phyloP scores from a whole-genome alignment of 1,140 invertebrate genomes.

The Drosophila equinoxialis region DNA sequence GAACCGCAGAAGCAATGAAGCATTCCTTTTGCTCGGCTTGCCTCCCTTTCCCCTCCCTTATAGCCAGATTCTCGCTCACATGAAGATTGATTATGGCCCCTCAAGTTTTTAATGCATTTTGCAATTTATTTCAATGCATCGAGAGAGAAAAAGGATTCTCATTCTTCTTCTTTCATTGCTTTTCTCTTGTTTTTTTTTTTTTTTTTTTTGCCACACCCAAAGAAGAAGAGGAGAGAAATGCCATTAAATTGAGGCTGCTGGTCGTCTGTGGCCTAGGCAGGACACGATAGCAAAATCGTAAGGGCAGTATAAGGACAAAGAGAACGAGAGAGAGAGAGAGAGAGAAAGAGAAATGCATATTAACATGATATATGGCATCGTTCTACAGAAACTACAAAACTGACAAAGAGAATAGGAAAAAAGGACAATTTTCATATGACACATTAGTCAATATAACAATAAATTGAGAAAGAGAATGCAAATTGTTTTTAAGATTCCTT shows the following conservation, averaged over 20 bases:
- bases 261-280: constrained; percentile 3
- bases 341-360: constrained; percentile 18
- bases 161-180: constrained; percentile 9
- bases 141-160: constrained; percentile 48
- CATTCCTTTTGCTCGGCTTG: not conserved
- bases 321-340: not conserved
- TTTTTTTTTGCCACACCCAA: constrained; percentile 39
- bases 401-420: not conserved
- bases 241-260: constrained; percentile 13
- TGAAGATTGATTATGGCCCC: constrained; percentile 75
- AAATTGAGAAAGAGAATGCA: not conserved
- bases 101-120: constrained; percentile 61
- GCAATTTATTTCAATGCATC: constrained; percentile 73
- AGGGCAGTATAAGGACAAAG: constrained; percentile 33
- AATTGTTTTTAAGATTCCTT: not conserved
- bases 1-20: constrained; percentile 18
- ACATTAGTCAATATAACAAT: constrained; percentile 4
- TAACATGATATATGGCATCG: constrained; percentile 39
- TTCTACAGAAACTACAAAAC: not conserved
- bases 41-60: constrained; percentile 1
- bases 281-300: constrained; percentile 31
- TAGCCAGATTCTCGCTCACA: constrained; percentile 27
- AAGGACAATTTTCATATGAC: not conserved
- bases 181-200: not conserved
- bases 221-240: constrained; percentile 22